Evolutionary conservation across 2,888 invertebrate genomes (phyloP).

Genomic region (Hemicrepidius hirtus): DNA sequence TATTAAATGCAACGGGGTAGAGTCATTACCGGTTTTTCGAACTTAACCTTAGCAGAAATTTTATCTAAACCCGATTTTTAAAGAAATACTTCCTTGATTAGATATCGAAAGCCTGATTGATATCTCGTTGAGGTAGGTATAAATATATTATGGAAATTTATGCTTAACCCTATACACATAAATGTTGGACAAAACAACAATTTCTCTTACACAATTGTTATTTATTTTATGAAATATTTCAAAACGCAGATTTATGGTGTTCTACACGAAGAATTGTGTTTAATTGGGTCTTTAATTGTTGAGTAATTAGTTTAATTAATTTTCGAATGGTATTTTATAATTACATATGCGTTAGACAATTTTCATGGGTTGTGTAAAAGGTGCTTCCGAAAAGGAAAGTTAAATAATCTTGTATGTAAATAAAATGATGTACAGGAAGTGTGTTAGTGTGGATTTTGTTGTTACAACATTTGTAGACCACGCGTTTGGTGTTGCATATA

Average conservation of each 20-base stretch:
- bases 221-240: too few species aligned
- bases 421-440: not conserved
- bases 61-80: conserved; percentile 9
- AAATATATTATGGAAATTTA: not conserved
- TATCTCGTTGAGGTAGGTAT: not conserved
- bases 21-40: conserved; percentile 12
- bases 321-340: too few species aligned
- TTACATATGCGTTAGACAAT: too few species aligned
- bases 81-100: conserved; percentile 13
- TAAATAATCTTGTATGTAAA: not conserved
- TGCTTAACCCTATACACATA: too few species aligned
- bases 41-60: conserved; percentile 21
- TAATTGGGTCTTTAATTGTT: too few species aligned
- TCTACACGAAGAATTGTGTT: too few species aligned
- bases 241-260: too few species aligned
- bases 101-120: conserved; percentile 9
- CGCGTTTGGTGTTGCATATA: too few species aligned
- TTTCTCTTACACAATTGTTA: too few species aligned
- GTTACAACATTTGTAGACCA: too few species aligned
- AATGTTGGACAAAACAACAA: too few species aligned
- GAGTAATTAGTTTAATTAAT: too few species aligned
- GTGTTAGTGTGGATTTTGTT: not conserved
- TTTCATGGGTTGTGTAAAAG: not conserved
- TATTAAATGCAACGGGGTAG: conserved; percentile 14
- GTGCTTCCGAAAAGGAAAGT: conserved; percentile 5